Conservation (phyloP, 2,888 invertebrate species). For the Scaptodrosophila latifasciaeformis region DNA sequence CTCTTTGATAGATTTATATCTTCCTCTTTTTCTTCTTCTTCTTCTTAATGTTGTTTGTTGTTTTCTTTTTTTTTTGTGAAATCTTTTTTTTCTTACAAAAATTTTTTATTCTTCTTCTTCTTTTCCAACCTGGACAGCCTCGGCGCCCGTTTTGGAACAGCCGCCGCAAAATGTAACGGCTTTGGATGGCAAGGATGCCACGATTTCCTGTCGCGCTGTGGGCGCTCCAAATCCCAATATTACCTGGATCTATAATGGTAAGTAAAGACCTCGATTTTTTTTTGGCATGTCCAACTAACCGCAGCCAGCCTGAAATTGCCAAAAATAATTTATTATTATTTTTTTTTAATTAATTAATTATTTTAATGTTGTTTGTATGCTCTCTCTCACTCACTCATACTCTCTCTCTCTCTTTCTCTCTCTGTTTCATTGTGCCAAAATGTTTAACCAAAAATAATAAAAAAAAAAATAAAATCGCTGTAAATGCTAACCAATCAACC, state of each 20-base stretch:
- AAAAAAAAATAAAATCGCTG: no score
- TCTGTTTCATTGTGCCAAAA: no score
- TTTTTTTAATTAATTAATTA: constrained; percentile 7
- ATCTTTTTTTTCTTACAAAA: neutral
- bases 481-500: constrained; percentile 43
- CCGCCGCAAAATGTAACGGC: constrained; percentile 91
- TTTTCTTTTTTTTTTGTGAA: neutral
- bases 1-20: no score
- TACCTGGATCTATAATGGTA: constrained; percentile 95
- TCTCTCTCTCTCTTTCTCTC: constrained; percentile 22
- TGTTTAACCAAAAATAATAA: no score
- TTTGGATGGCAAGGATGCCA: constrained; percentile 94
- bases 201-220: constrained; percentile 88
- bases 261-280: constrained; percentile 57
- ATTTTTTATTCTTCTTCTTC: constrained; percentile 21
- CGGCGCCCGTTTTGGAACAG: constrained; percentile 89
- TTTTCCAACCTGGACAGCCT: constrained; percentile 78
- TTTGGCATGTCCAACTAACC: constrained; percentile 30
- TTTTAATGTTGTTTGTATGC: constrained; percentile 13
- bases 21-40: constrained; percentile 3
- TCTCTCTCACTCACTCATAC: constrained; percentile 12
- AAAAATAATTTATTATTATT: neutral
- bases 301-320: no score
- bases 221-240: constrained; percentile 94
- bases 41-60: neutral